Conservation (phyloP, 2,113 vertebrate genomes). For the Serilophus lunatus region DNA sequence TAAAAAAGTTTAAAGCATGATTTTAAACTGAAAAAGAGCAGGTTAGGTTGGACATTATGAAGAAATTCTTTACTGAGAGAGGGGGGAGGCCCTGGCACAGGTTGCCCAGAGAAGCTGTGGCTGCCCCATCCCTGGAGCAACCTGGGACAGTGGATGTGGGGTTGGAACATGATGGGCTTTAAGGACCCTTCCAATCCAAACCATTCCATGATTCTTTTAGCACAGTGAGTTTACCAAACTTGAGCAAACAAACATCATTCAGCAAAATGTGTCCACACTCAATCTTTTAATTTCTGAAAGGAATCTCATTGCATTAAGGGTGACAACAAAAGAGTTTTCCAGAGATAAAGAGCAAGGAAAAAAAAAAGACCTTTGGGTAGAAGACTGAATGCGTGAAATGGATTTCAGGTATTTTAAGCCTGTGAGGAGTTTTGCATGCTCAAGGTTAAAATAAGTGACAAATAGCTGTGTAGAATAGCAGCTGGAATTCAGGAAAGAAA, state of each 20-base stretch:
- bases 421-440: constrained; percentile 3
- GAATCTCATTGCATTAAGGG: not conserved
- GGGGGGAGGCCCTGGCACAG: not conserved
- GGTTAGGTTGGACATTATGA: not conserved
- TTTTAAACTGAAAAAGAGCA: not conserved
- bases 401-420: not conserved
- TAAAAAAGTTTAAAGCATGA: not conserved
- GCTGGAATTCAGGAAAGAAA: constrained; percentile 19
- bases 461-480: not conserved
- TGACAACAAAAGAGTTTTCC: not conserved
- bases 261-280: not conserved
- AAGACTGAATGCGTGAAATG: not conserved
- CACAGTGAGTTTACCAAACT: not conserved
- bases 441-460: constrained; percentile 55
- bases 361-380: not conserved
- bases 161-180: rapidly evolving
- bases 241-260: not conserved
- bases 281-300: not conserved
- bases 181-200: not conserved
- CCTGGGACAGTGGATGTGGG: not conserved
- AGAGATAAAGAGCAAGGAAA: not conserved
- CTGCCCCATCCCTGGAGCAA: not conserved
- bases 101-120: not conserved
- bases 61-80: rapidly evolving
- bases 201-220: too few relatives aligned